Evolutionary conservation across 2,113 vertebrate species (phyloP).

Genomic region (Perca fluviatilis): DNA sequence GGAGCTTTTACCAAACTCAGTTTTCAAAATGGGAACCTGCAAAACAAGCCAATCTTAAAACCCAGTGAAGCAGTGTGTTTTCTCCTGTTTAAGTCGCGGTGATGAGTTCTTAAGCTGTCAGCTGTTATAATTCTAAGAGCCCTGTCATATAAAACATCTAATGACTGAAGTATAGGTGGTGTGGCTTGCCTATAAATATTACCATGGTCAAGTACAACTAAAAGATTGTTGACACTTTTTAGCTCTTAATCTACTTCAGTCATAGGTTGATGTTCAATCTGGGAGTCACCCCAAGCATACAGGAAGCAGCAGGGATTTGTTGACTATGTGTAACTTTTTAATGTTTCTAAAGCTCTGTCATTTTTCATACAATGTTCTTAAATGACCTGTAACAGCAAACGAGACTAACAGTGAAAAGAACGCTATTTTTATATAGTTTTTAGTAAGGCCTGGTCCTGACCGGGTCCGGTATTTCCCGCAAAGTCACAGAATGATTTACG

Average conservation of each 20-base stretch:
- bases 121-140: background rate
- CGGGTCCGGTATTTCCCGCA: too few relatives aligned
- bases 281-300: background rate
- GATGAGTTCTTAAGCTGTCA: background rate
- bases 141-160: background rate
- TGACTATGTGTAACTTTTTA: too few relatives aligned
- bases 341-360: too few relatives aligned
- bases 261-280: background rate
- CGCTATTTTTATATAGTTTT: too few relatives aligned
- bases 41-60: conserved; percentile 9
- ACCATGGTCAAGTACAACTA: background rate
- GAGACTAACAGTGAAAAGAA: too few relatives aligned
- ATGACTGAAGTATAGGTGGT: background rate
- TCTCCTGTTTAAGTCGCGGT: background rate
- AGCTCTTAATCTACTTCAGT: background rate
- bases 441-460: too few relatives aligned
- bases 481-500: too few relatives aligned
- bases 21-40: background rate
- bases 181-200: background rate
- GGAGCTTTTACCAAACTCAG: background rate
- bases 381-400: too few relatives aligned
- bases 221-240: background rate
- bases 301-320: background rate
- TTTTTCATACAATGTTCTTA: too few relatives aligned
- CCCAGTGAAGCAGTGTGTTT: background rate